Evolutionary conservation across 2,797 vertebrate species (phyloP), one percentile per base, ranked within the genome.

Genomic region (Pipistrellus pygmaeus): DNA sequence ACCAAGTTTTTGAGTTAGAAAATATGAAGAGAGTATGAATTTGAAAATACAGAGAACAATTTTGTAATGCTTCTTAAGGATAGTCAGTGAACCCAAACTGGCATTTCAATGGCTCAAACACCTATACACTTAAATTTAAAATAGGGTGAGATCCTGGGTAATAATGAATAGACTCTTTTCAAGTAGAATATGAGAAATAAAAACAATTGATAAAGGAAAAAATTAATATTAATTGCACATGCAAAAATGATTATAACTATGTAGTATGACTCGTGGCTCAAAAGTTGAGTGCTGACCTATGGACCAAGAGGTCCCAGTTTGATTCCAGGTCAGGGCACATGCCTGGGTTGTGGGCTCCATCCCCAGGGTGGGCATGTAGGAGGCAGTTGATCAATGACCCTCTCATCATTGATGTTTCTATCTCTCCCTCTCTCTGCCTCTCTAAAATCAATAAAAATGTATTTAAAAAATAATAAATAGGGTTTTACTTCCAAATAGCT

Each of bases 1-100:
- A 66, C 14, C 41, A 88, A 51, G 71, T 57, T 88, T 78, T 73
- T 94, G 23, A 89, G 30, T 77, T 78, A 27, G 30, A n/a, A 83
- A 85, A 85, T 53, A 7, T 38, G 23, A 76, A 78, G 46, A 62
- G 83, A 1, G 17, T 14, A 48, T 18, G 1, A 64, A 51, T 95
- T 93, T 81, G 18, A 53, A 81, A 71, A 90, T 89, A 53, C 2
- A 68, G 1, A 82, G 32, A 18, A 64, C 18, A 73, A 82, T 83
- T 46, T 88, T 83, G 27, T 83, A 11, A 69, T 73, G 38, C 21
- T 89, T 81, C 35, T 78, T 66, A 82, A 75, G 14, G 64, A 82
- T 0, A 82, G 30, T 30, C 15, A 7, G 48, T 62, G 41, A 7
- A 14, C 14, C 55, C 48, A 44, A 57, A 10, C 25, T 57, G 64